Conservation (phyloP, 2,113 vertebrate species). For the Limanda limanda region DNA sequence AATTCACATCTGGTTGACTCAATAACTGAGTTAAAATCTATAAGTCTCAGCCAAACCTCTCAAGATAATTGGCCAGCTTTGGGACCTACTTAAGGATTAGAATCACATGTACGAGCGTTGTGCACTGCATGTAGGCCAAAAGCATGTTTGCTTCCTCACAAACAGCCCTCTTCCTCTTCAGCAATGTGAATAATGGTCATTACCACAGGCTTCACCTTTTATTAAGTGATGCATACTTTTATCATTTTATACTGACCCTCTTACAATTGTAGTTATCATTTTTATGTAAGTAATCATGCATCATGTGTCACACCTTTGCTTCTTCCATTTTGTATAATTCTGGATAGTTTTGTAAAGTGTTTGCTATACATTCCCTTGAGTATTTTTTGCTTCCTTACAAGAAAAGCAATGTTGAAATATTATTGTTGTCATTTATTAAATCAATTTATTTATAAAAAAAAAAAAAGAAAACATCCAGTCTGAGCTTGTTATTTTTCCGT, state of each 20-base stretch:
- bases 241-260: conserved; percentile 76
- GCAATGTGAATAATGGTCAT: conserved; percentile 78
- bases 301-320: conserved; percentile 71
- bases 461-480: conserved; percentile 51
- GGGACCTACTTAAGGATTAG: conserved; percentile 77
- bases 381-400: conserved; percentile 79
- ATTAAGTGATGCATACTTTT: conserved; percentile 62
- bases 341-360: conserved; percentile 79
- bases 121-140: conserved; percentile 66
- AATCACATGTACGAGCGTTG: conserved; percentile 70
- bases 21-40: conserved; percentile 59
- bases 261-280: conserved; percentile 69
- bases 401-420: conserved; percentile 78
- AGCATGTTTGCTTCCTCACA: conserved; percentile 53
- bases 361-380: conserved; percentile 74
- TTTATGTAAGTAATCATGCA: conserved; percentile 72
- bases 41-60: conserved; percentile 70
- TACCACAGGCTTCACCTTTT: conserved; percentile 67
- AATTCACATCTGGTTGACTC: conserved; percentile 51
- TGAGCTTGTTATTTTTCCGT: conserved; percentile 40
- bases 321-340: conserved; percentile 79
- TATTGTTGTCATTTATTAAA: conserved; percentile 82
- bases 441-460: conserved; percentile 82
- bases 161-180: conserved; percentile 55
- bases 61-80: conserved; percentile 70